phyloP scores from a whole-genome alignment of 2,888 invertebrate species.

The Morinoia aosen region DNA sequence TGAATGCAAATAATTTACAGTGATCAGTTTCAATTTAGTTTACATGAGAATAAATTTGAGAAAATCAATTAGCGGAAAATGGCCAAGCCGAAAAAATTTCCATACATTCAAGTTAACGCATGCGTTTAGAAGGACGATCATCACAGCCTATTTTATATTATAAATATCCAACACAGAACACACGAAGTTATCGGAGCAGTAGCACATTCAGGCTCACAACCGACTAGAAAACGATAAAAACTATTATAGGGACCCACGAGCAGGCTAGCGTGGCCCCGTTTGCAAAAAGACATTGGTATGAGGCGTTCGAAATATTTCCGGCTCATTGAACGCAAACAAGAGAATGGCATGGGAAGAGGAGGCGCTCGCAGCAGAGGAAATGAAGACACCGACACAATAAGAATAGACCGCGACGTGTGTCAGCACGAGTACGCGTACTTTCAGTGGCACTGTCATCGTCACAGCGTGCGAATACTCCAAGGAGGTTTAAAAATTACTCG shows the following conservation, averaged over 20 bases:
- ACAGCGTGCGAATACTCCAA: not conserved
- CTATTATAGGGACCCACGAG: not conserved
- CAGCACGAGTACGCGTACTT: not conserved
- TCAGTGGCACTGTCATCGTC: not conserved
- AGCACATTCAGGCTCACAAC: not conserved
- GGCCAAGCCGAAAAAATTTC: not conserved
- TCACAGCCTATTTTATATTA: not conserved
- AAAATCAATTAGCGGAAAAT: not conserved
- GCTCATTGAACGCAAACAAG: not conserved
- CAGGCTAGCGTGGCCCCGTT: not conserved
- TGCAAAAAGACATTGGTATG: not conserved
- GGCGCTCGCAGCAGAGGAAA: not conserved
- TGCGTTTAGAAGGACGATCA: not conserved
- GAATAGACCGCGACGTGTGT: not conserved
- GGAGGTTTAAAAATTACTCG: too few species aligned
- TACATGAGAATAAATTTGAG: not conserved
- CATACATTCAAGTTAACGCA: not conserved
- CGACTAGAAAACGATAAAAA: not conserved
- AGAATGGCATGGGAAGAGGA: constrained; percentile 16
- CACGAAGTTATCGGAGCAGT: not conserved
- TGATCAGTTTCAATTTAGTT: not conserved
- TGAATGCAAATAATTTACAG: not conserved
- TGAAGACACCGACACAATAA: constrained; percentile 9
- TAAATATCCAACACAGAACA: not conserved
- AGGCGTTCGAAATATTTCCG: constrained; percentile 17